Evolutionary conservation across 2,888 invertebrate species (phyloP), one percentile per base, ranked within the genome.

Genomic region (Mesorhabditis spiculigera): DNA sequence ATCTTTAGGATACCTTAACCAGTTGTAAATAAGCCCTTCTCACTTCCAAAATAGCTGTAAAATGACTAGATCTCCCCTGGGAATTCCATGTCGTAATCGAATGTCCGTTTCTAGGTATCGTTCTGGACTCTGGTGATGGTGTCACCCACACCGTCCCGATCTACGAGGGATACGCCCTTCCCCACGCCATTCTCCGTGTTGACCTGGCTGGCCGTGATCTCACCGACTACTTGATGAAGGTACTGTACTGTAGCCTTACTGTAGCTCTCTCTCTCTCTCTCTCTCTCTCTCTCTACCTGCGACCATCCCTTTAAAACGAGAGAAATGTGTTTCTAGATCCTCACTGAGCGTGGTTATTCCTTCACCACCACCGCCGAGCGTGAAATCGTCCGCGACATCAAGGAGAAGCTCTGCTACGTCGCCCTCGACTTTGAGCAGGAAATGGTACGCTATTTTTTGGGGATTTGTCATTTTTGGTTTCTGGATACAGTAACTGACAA

Each of bases 341-440:
- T 89, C 75, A 89, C 82, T 45, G 86, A 87, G 78, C 78, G 87
- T 68, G 87, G 87, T 45, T 86, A 86, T 78, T 81, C 82, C 65
- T 86, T 87, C 82, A 86, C 83, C 69, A 86, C 86, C 70, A 83
- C 84, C 67, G 98, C 58, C 91, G 75, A 88, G 87, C 93, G 90
- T 85, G 94, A 94, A 90, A 94, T 94, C 86, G 94, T 94, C 74
- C 91, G 94, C 83, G 94, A 95, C 88, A 93, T 95, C 79, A 84
- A 84, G 87, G 98, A 98, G 87, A 96, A 96, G 87, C 89, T 98
- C 43, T 98, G 97, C 88, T 98, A 98, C 87, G 94, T 97, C 84
- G 97, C 96, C 6, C 97, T 97, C 87, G 95, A 98, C 87, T 92
- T 98, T 77, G 97, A 97, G 87, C 95, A 95, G 69, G 93, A 93